Conservation (phyloP, 2,888 invertebrate species). For the Acholoe squamosa region DNA sequence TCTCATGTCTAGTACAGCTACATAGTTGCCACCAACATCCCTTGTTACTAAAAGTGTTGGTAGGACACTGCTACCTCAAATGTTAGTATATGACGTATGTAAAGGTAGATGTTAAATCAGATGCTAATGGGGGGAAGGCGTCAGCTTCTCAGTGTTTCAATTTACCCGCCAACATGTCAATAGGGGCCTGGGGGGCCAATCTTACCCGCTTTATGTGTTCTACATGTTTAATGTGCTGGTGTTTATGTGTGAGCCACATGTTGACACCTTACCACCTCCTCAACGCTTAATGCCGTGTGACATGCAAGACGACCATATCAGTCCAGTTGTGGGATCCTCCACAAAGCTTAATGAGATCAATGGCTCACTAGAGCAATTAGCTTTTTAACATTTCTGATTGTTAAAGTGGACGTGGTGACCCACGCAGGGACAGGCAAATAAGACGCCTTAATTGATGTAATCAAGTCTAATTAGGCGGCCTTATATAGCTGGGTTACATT, state of each 20-base stretch:
- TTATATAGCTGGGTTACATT: background rate
- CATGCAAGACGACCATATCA: slow-evolving; percentile 2
- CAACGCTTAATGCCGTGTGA: slow-evolving; percentile 4
- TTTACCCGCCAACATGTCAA: slow-evolving; percentile 36
- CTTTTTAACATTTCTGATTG: slow-evolving; percentile 44
- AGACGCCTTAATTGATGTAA: background rate
- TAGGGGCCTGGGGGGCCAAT: background rate
- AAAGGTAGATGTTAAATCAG: too few species aligned
- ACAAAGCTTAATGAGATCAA: background rate
- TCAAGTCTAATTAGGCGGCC: background rate
- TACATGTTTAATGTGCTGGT: slow-evolving; percentile 39
- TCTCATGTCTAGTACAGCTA: too few species aligned
- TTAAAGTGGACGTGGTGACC: slow-evolving; percentile 53
- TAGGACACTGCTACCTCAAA: background rate
- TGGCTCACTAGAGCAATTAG: background rate
- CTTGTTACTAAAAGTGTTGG: background rate
- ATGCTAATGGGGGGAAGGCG: too few species aligned
- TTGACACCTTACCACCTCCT: slow-evolving; percentile 4
- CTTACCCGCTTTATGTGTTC: background rate
- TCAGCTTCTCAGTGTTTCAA: background rate
- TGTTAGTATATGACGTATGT: background rate
- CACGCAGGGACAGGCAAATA: slow-evolving; percentile 12
- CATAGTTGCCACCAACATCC: too few species aligned
- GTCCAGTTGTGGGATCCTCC: background rate
- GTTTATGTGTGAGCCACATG: background rate